A percentile compares a stretch with the other conserved stretches of the same genome.
These are phyloP conservation scores for Mnemiopsis leidyi DNA, from an alignment of 37 sponge, comb jelly and placozoan species.

Conservation along the genomic window DNA sequence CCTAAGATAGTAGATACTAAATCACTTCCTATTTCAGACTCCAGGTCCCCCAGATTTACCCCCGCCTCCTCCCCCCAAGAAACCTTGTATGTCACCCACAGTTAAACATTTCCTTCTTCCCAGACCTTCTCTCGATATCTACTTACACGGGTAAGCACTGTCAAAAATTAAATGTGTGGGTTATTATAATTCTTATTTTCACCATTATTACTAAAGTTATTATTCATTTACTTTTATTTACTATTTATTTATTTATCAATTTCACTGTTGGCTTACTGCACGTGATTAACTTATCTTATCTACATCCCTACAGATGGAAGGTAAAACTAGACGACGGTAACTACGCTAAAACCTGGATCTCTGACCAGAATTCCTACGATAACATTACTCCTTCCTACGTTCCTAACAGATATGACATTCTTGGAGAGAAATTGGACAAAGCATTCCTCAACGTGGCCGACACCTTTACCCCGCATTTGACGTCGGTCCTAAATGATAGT, in stretches of 20 bases:
- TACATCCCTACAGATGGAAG: constrained; percentile 6
- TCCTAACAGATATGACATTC: not conserved
- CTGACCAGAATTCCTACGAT: not conserved
- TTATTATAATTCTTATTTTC: too few species aligned
- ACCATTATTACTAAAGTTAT: too few species aligned
- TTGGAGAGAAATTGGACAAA: constrained; percentile 36
- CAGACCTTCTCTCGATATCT: not conserved
- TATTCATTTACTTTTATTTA: too few species aligned
- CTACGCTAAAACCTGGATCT: not conserved
- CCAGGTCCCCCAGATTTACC: too few species aligned
- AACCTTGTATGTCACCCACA: not conserved
- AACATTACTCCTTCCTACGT: not conserved
- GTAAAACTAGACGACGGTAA: not conserved
- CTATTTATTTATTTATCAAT: too few species aligned
- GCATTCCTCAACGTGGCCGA: not conserved
- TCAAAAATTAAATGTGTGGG: too few species aligned
- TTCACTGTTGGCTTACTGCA: too few species aligned
- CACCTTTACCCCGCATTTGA: not conserved
- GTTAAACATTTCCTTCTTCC: constrained; percentile 19
- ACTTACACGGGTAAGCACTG: constrained; percentile 8
- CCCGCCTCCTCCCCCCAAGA: constrained; percentile 5
- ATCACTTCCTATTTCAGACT: too few species aligned
- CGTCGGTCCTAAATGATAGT: not conserved
- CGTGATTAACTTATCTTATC: too few species aligned
- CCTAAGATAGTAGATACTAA: too few species aligned